Evolutionary conservation across 2,888 invertebrate genomes (phyloP).

Genomic region (Torymus tubicola): DNA sequence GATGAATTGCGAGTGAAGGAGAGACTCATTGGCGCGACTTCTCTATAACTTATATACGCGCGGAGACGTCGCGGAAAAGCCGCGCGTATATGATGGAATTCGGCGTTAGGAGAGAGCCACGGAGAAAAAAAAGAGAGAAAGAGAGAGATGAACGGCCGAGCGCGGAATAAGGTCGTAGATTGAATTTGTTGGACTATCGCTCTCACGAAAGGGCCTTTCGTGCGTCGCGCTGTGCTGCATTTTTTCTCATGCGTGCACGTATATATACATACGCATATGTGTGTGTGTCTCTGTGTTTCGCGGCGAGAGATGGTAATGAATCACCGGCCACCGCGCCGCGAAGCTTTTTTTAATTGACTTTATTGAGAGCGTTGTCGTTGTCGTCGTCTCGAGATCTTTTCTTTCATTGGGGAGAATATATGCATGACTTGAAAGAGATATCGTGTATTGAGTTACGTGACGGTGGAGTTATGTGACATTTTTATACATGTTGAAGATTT

Average conservation of each 20-base stretch:
- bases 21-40: conserved; percentile 18
- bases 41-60: too few relatives aligned
- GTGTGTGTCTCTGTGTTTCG: neutral
- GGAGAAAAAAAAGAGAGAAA: too few relatives aligned
- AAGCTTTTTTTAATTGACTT: conserved; percentile 24
- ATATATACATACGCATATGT: too few relatives aligned
- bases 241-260: neutral
- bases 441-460: neutral
- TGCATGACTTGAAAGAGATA: conserved; percentile 12
- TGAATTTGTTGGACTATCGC: conserved; percentile 9
- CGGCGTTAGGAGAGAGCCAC: conserved; percentile 9
- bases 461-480: too few relatives aligned
- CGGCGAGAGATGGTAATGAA: conserved; percentile 24
- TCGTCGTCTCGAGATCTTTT: conserved; percentile 1
- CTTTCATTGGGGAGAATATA: conserved; percentile 11
- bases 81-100: conserved; percentile 35
- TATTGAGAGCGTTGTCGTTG: conserved; percentile 3
- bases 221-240: neutral
- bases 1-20: conserved; percentile 46
- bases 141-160: neutral
- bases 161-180: conserved; percentile 33
- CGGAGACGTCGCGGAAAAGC: conserved; percentile 19
- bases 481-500: neutral
- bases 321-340: conserved; percentile 10
- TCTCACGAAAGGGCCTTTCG: neutral